phyloP scores from a whole-genome alignment of 1,140 invertebrate genomes.

The Vanessa atalanta region DNA sequence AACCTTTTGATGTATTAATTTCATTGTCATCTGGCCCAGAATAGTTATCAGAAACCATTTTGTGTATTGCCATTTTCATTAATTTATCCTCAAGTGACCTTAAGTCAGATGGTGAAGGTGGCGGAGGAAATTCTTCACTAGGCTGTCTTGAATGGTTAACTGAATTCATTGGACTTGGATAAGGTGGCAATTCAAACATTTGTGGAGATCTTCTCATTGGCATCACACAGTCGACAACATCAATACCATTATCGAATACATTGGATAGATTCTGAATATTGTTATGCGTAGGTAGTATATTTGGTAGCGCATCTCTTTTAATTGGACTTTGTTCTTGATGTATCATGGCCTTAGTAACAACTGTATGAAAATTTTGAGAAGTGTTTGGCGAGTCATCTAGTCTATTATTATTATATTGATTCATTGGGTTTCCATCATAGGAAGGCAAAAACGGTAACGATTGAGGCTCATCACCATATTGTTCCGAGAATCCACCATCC shows the following conservation, averaged over 20 bases:
- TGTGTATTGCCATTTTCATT: conserved; percentile 68
- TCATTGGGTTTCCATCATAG: conserved; percentile 72
- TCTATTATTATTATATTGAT: conserved; percentile 58
- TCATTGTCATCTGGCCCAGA: conserved; percentile 54
- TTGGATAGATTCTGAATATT: conserved; percentile 72
- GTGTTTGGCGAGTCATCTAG: conserved; percentile 64
- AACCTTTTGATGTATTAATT: conserved; percentile 71
- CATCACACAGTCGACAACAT: conserved; percentile 82
- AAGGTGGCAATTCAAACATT: conserved; percentile 86
- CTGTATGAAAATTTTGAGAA: conserved; percentile 81
- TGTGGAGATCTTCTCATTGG: conserved; percentile 65
- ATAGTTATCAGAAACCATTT: conserved; percentile 31
- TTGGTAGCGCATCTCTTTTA: conserved; percentile 75
- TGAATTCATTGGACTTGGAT: conserved; percentile 88
- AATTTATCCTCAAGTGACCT: conserved; percentile 82
- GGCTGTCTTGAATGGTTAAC: conserved; percentile 90
- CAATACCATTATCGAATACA: conserved; percentile 79
- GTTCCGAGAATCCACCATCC: conserved; percentile 74
- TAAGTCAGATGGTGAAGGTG: conserved; percentile 88
- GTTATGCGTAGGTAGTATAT: conserved; percentile 56
- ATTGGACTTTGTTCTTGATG: conserved; percentile 88
- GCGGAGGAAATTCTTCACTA: conserved; percentile 94
- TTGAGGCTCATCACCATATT: conserved; percentile 83
- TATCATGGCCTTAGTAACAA: conserved; percentile 90
- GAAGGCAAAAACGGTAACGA: conserved; percentile 84